Percentiles rank a stretch among this genome's conserved stretches.
Evolutionary conservation across 2,888 invertebrate genomes (phyloP).

Genomic region (Mylabris sibirica): DNA sequence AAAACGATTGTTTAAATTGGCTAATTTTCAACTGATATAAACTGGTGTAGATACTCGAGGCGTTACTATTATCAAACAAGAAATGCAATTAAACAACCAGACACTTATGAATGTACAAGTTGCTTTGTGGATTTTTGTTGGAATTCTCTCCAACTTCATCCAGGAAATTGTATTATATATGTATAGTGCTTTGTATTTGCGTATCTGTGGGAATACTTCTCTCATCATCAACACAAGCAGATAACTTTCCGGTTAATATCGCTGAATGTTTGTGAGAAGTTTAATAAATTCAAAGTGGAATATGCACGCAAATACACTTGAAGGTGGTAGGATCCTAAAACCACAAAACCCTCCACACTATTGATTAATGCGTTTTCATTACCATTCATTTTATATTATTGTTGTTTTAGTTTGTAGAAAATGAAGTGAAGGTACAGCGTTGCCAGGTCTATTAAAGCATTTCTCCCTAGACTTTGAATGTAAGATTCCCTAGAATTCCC

Average conservation of each 20-base stretch:
- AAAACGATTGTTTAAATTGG: background rate
- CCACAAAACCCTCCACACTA: background rate
- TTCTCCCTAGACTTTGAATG: no score
- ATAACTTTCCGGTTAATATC: background rate
- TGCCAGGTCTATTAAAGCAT: no score
- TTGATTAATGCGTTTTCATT: background rate
- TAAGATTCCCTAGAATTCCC: no score
- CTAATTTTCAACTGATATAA: background rate
- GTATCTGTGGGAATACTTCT: background rate
- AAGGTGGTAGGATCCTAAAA: background rate
- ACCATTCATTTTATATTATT: background rate
- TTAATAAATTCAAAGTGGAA: background rate
- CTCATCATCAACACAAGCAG: background rate
- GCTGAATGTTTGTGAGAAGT: background rate
- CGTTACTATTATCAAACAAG: background rate
- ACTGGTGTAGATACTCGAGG: background rate
- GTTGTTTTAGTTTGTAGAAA: background rate
- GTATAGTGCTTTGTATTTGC: background rate
- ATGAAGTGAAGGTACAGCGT: background rate
- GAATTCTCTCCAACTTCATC: background rate
- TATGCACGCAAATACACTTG: background rate
- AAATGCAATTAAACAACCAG: background rate
- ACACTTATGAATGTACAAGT: background rate
- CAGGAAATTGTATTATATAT: constrained; percentile 1
- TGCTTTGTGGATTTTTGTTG: background rate